Conservation (phyloP, 2,797 vertebrate genomes). For the Sebastes oblongus region DNA sequence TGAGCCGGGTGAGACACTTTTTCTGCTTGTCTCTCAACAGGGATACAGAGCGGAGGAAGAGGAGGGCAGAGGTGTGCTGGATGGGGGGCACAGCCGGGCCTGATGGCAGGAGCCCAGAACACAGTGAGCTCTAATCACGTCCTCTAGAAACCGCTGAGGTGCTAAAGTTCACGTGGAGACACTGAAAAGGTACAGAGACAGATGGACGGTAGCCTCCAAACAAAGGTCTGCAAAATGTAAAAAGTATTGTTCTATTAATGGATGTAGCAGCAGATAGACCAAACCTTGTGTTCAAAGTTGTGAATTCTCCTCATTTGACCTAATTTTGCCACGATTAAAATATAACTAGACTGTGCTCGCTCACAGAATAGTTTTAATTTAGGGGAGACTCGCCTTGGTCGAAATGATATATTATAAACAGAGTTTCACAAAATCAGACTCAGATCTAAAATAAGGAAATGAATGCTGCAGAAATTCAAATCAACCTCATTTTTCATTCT, state of each 20-base stretch:
- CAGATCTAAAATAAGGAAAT: background rate
- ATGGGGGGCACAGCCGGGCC: conserved; percentile 68
- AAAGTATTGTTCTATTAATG: background rate
- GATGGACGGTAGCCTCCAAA: background rate
- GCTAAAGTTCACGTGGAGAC: conserved; percentile 78
- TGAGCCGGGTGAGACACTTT: conserved; percentile 54
- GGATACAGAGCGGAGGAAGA: conserved; percentile 29
- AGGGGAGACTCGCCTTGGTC: background rate
- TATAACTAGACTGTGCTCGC: background rate
- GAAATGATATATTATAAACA: background rate
- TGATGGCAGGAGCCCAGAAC: conserved; percentile 76
- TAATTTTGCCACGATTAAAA: background rate
- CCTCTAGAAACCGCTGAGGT: conserved; percentile 71
- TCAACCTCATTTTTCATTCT: background rate
- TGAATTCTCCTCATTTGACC: background rate
- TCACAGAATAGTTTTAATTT: background rate
- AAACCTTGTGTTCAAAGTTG: background rate
- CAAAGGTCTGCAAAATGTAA: background rate
- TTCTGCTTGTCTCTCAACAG: conserved; percentile 63
- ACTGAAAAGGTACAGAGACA: conserved; percentile 74
- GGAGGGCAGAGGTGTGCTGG: conserved; percentile 56
- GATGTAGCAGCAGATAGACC: background rate
- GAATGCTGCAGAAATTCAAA: background rate
- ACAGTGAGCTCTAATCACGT: conserved; percentile 59
- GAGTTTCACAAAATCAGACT: background rate